phyloP scores from a whole-genome alignment of 2,888 invertebrate genomes.

The Tipula helvola region DNA sequence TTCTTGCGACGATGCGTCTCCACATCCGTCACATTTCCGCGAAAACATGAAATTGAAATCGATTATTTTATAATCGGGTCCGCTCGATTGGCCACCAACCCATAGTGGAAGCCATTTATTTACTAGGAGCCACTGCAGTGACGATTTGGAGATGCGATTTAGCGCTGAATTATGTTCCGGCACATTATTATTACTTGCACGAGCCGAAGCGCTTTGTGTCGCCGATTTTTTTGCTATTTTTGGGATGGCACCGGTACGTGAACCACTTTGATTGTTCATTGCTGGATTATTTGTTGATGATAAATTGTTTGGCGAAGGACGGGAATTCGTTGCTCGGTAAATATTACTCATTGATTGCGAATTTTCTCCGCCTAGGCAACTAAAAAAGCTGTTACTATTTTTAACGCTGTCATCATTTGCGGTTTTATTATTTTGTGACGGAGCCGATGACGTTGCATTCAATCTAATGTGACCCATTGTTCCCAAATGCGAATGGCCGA shows the following conservation, averaged over 20 bases:
- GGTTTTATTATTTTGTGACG: neutral
- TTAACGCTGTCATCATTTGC: constrained; percentile 19
- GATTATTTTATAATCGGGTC: constrained; percentile 39
- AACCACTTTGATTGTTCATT: neutral
- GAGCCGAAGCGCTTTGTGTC: neutral
- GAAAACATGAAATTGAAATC: constrained; percentile 40
- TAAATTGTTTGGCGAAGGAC: neutral
- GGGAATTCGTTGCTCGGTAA: constrained; percentile 23
- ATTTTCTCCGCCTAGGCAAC: constrained; percentile 35
- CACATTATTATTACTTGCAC: constrained; percentile 14
- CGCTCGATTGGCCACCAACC: constrained; percentile 37
- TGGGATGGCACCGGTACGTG: constrained; percentile 17
- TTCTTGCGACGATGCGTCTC: constrained; percentile 25
- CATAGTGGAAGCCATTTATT: constrained; percentile 53
- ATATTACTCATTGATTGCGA: constrained; percentile 37
- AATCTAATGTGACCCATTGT: constrained; percentile 35
- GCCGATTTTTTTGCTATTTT: constrained; percentile 12
- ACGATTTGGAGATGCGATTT: constrained; percentile 45
- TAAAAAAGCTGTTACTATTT: constrained; percentile 34
- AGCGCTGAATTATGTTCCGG: constrained; percentile 26
- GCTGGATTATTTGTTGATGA: neutral
- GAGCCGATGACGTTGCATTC: constrained; percentile 23
- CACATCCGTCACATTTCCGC: constrained; percentile 34
- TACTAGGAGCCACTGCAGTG: constrained; percentile 51
- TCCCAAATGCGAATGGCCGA: constrained; percentile 36